These are phyloP conservation scores for Isotomurus palustris DNA, from an alignment of 2,888 invertebrate species.

Conservation along the genomic window DNA sequence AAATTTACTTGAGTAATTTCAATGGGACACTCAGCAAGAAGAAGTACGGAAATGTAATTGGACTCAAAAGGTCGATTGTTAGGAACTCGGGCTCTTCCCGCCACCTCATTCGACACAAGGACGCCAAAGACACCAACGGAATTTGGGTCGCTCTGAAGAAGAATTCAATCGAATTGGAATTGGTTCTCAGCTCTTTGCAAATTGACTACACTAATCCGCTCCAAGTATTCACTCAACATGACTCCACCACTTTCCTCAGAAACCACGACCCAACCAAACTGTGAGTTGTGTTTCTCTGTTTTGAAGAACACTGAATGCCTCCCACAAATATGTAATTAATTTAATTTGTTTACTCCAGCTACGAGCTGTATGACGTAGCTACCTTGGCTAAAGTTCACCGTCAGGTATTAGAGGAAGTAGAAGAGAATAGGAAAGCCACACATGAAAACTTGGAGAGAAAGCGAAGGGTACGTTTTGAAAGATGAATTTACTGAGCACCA, in stretches of 20 bases:
- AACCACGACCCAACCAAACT: not conserved
- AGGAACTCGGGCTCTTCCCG: not conserved
- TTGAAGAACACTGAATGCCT: too few relatives aligned
- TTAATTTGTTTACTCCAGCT: too few relatives aligned
- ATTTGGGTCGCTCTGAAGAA: not conserved
- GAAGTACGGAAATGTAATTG: conserved; percentile 5
- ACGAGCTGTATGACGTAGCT: too few relatives aligned
- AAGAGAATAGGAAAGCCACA: too few relatives aligned
- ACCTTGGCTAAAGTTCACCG: too few relatives aligned
- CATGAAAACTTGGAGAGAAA: too few relatives aligned
- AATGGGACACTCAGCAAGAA: conserved; percentile 3
- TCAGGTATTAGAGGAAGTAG: too few relatives aligned
- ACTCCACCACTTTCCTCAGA: not conserved
- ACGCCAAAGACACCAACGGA: conserved; percentile 2
- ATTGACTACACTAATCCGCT: conserved; percentile 4
- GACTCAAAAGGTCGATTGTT: not conserved
- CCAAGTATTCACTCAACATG: conserved; percentile 7
- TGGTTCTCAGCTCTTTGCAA: conserved; percentile 4
- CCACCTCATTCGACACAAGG: not conserved
- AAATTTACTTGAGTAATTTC: not conserved
- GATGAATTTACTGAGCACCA: too few relatives aligned
- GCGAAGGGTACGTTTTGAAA: too few relatives aligned
- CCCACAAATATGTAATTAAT: too few relatives aligned
- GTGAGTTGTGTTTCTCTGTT: too few relatives aligned
- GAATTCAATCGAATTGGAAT: not conserved